These are phyloP conservation scores for Argynnis bischoffii DNA, from an alignment of 2,888 invertebrate genomes.

Conservation along the genomic window DNA sequence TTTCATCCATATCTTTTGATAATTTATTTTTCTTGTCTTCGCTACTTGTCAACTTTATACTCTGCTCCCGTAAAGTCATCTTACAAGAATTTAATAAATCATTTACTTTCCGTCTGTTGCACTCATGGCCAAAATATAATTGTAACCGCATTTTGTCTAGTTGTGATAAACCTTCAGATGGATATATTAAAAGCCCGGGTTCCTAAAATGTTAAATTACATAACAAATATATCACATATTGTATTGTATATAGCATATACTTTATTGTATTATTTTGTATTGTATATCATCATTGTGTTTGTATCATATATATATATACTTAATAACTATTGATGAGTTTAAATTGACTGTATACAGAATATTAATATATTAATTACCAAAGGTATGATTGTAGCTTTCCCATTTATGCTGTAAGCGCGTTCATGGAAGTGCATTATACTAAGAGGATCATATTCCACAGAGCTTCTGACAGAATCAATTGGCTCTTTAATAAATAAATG, in stretches of 20 bases:
- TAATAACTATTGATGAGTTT: too few species aligned
- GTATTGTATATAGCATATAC: too few species aligned
- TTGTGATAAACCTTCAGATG: conserved; percentile 56
- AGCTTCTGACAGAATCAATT: conserved; percentile 36
- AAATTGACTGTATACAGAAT: neutral
- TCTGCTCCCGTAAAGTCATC: conserved; percentile 30
- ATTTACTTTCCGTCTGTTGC: conserved; percentile 59
- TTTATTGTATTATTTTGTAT: too few species aligned
- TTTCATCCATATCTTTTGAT: conserved; percentile 1
- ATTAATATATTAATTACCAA: conserved; percentile 48
- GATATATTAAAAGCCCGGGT: conserved; percentile 54
- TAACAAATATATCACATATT: too few species aligned
- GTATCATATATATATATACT: neutral
- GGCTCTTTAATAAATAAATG: conserved; percentile 49
- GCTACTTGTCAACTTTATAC: neutral
- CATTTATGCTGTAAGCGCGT: conserved; percentile 61
- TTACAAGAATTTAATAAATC: conserved; percentile 58
- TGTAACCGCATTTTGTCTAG: conserved; percentile 63
- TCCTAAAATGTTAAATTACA: conserved; percentile 45
- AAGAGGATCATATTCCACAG: conserved; percentile 63
- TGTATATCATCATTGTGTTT: too few species aligned
- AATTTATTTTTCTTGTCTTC: neutral
- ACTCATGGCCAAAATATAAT: conserved; percentile 59
- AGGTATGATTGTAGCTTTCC: conserved; percentile 58
- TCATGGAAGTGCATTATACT: conserved; percentile 74